These are phyloP conservation scores for Sphenopsis melanotis DNA, from an alignment of 2,797 vertebrate genomes.

Conservation along the genomic window DNA sequence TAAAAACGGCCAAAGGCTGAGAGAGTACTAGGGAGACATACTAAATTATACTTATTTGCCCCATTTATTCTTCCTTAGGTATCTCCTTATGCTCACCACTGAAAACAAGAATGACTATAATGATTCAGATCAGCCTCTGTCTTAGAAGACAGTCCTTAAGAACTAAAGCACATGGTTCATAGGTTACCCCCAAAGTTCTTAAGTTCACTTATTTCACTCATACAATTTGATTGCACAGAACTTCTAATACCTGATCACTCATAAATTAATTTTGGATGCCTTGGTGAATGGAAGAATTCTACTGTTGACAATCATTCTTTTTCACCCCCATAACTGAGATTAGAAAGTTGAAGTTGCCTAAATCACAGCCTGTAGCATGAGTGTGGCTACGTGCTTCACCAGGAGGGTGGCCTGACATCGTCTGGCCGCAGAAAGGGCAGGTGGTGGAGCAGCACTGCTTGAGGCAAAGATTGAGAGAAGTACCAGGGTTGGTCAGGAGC, in stretches of 20 bases:
- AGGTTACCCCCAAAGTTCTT: neutral
- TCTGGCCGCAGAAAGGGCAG: neutral
- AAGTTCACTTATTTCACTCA: neutral
- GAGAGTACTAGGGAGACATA: neutral
- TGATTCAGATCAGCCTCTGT: neutral
- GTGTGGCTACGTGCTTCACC: rapidly evolving
- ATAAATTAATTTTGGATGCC: neutral
- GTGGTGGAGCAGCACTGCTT: rapidly evolving
- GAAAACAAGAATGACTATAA: neutral
- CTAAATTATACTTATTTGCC: neutral
- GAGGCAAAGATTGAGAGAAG: neutral
- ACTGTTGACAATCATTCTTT: neutral
- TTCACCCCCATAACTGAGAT: rapidly evolving
- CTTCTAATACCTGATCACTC: neutral
- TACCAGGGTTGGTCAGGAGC: neutral
- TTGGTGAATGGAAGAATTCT: neutral
- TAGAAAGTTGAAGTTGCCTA: neutral
- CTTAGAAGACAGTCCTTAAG: neutral
- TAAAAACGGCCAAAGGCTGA: neutral
- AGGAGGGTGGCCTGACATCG: neutral
- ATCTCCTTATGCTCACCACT: neutral
- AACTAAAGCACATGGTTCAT: neutral
- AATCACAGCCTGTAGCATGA: neutral
- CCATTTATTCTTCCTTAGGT: neutral
- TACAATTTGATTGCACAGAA: neutral